Evolutionary conservation across 2,888 invertebrate species (phyloP).

Genomic region (Tillus elongatus): DNA sequence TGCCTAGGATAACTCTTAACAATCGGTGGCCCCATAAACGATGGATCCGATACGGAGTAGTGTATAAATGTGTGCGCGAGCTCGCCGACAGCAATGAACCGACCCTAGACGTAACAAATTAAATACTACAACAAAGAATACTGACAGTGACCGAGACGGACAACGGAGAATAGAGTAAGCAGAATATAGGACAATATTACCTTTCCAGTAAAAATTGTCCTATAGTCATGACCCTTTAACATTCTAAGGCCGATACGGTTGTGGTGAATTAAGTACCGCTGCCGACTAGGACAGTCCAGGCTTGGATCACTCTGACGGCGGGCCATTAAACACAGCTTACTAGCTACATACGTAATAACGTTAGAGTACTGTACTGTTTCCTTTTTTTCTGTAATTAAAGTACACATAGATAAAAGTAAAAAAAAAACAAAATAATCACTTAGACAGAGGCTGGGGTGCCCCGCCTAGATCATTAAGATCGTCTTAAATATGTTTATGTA

Average conservation of each 20-base stretch:
- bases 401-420: slow-evolving; percentile 37
- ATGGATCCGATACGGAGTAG: slow-evolving; percentile 42
- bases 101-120: too few relatives aligned
- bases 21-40: slow-evolving; percentile 22
- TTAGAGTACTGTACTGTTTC: slow-evolving; percentile 31
- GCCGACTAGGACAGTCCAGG: too few relatives aligned
- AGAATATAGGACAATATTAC: too few relatives aligned
- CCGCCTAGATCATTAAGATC: slow-evolving; percentile 22
- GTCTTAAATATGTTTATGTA: slow-evolving; percentile 14
- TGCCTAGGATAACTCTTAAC: too few relatives aligned
- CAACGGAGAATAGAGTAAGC: too few relatives aligned
- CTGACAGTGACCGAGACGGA: too few relatives aligned
- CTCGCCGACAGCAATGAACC: slow-evolving; percentile 26
- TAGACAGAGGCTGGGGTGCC: too few relatives aligned
- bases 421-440: slow-evolving; percentile 31
- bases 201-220: too few relatives aligned
- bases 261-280: too few relatives aligned
- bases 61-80: slow-evolving; percentile 42
- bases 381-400: slow-evolving; percentile 29
- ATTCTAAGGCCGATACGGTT: too few relatives aligned
- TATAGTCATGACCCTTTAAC: too few relatives aligned
- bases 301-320: slow-evolving; percentile 26
- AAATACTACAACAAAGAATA: too few relatives aligned
- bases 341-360: slow-evolving; percentile 34
- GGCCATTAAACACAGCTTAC: slow-evolving; percentile 41